Percentiles rank a stretch among this genome's conserved stretches.
These are phyloP conservation scores for Rhinolophus ferrumequinum DNA, from an alignment of 2,113 vertebrate genomes.

Conservation along the genomic window DNA sequence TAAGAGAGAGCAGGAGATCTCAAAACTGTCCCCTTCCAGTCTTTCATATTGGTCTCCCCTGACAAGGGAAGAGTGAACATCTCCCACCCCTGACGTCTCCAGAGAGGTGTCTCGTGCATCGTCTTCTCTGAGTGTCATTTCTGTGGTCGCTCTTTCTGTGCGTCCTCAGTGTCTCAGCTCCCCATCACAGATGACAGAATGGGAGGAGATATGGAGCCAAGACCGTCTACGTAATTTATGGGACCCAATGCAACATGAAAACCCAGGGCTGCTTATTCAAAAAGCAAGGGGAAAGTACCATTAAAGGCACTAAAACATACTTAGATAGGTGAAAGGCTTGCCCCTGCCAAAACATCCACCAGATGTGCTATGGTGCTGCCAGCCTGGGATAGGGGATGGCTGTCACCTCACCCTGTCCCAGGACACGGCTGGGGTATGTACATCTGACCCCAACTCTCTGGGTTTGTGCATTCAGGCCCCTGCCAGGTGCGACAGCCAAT, in stretches of 20 bases:
- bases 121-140: background rate
- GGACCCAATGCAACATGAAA: background rate
- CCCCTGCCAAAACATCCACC: background rate
- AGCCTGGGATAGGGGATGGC: background rate
- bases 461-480: background rate
- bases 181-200: background rate
- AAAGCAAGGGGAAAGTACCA: background rate
- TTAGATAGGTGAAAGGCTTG: background rate
- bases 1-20: background rate
- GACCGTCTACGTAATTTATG: background rate
- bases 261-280: background rate
- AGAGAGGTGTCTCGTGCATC: background rate
- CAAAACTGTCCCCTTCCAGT: background rate
- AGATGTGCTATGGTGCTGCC: background rate
- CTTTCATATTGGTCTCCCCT: background rate
- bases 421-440: background rate
- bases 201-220: background rate
- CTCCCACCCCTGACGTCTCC: background rate
- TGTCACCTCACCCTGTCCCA: rapidly evolving
- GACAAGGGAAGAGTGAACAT: background rate
- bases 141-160: background rate
- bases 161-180: background rate
- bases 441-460: background rate
- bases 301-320: background rate
- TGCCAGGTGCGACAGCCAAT: background rate